Base-by-base conservation (phyloP, 2,888 invertebrate genomes). In the Euclidia mi region DNA sequence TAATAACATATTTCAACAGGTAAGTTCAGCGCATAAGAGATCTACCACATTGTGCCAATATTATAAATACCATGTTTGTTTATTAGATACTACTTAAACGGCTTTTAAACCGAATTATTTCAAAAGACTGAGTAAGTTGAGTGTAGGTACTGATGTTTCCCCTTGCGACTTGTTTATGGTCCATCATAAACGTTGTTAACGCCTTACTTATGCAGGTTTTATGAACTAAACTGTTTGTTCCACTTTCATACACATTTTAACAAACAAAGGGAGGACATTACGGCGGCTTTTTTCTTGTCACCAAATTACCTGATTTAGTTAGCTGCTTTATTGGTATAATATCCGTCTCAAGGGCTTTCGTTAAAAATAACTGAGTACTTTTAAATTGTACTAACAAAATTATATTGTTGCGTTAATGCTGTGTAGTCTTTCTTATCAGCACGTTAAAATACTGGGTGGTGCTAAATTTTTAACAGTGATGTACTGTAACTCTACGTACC, bases 131-230 rank as follows among this genome's bases (percentile, higher is more conserved):
- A 14, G 18, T 4, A 1, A 6, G n/a, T 12, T 52, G 46, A 28
- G n/a, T 46, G 34, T n/a, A n/a, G n/a, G n/a, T 52, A 25, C 49
- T 60, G 2, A 32, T 2, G 9, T 29, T 25, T 18, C 32, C 7
- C 29, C 50, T 3, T 9, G 7, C 15, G 7, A 35, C 35, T 45
- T 10, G 9, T 43, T 58, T 53, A 58, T 45, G 34, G 50, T 29
- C 46, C n/a, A 14, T 38, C 51, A 57, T 55, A 60, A 60, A 68
- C 43, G 38, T 34, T 67, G 51, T 64, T 60, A 64, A 55, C 56
- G 51, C 49, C 55, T 52, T 53, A 64, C 55, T 60, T 57, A 51
- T 46, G 25, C 57, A 57, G 64, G 49, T 68, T 60, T 68, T 56
- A 55, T 49, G 57, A 25, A 28, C 31, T 59, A 68, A 67, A 40